These are phyloP conservation scores for Prionchulus punctatus DNA, from an alignment of 2,888 invertebrate species.

Conservation along the genomic window DNA sequence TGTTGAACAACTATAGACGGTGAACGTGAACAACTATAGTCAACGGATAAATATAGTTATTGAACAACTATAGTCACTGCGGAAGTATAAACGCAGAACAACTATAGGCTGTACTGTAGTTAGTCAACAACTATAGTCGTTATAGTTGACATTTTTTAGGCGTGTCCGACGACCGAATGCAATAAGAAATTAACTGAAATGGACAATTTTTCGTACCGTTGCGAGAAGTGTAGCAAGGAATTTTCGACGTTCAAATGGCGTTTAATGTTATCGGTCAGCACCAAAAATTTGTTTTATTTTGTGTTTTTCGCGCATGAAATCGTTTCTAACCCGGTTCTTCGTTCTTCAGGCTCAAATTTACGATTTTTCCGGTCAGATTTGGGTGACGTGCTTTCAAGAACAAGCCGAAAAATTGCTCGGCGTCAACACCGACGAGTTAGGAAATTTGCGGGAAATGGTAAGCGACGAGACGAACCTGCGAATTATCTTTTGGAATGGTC, in stretches of 20 bases:
- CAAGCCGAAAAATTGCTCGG: conserved; percentile 59
- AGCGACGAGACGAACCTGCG: background rate
- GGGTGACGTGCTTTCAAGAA: conserved; percentile 72
- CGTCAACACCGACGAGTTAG: conserved; percentile 55
- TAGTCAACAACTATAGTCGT: background rate
- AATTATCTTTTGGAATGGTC: background rate
- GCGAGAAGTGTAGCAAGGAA: conserved; percentile 81
- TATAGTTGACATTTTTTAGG: conserved; percentile 31
- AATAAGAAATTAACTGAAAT: conserved; percentile 86
- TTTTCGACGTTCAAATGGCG: conserved; percentile 70
- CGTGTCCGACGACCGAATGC: conserved; percentile 72
- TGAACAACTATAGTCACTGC: too few species aligned
- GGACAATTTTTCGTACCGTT: conserved; percentile 68
- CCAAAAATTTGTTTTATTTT: background rate
- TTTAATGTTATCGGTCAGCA: conserved; percentile 46
- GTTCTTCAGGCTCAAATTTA: conserved; percentile 55
- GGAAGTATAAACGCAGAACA: too few species aligned
- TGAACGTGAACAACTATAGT: too few species aligned
- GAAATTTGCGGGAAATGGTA: conserved; percentile 39
- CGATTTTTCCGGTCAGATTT: conserved; percentile 70
- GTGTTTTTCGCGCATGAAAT: background rate
- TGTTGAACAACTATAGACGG: too few species aligned
- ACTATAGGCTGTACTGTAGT: too few species aligned
- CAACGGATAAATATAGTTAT: too few species aligned
- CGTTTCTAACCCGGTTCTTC: background rate